Evolutionary conservation across 2,113 vertebrate genomes (phyloP).

Genomic region (Ceyx melanurus): DNA sequence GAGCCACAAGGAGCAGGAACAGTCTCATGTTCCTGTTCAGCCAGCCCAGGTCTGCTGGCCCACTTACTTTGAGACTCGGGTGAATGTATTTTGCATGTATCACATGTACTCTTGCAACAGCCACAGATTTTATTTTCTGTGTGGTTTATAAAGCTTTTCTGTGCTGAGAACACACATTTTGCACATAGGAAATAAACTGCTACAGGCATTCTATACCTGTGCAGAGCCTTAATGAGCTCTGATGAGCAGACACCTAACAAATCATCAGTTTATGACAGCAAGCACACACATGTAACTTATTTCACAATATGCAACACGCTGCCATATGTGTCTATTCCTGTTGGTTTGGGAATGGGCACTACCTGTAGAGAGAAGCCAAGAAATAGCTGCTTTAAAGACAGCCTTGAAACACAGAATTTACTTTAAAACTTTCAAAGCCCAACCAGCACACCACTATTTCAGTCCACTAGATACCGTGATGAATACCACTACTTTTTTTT

Average conservation of each 20-base stretch:
- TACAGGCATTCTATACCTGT: background rate
- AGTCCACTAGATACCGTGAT: background rate
- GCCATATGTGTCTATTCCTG: background rate
- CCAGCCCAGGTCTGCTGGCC: background rate
- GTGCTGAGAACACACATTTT: background rate
- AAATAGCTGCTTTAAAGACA: background rate
- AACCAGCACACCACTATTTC: background rate
- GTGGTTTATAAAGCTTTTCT: background rate
- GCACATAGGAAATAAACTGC: background rate
- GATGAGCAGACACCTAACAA: background rate
- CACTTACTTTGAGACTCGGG: fast-evolving
- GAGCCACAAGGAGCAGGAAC: background rate
- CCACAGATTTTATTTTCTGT: background rate
- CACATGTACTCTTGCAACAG: background rate
- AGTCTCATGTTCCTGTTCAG: fast-evolving
- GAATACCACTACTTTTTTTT: background rate
- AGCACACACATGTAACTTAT: background rate
- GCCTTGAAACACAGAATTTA: background rate
- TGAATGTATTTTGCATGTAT: background rate
- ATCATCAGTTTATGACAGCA: background rate
- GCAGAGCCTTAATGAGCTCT: background rate
- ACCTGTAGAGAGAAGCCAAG: background rate
- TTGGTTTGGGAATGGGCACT: background rate
- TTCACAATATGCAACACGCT: background rate
- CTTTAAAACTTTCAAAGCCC: background rate